Conservation (phyloP, 2,113 vertebrate genomes). For the Synodontis membranacea region DNA sequence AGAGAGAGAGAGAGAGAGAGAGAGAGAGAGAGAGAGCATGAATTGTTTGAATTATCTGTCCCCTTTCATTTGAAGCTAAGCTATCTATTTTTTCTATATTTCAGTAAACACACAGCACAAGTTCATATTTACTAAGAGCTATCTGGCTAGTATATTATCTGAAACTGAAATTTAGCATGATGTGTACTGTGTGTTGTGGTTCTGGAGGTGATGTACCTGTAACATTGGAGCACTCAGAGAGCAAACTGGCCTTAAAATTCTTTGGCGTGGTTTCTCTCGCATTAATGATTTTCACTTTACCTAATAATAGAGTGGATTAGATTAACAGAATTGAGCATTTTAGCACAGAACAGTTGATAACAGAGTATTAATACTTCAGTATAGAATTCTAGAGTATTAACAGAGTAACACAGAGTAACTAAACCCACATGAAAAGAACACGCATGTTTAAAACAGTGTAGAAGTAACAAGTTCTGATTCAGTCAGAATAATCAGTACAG, state of each 20-base stretch:
- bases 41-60: not conserved
- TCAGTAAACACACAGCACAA: not conserved
- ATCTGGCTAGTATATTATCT: not conserved
- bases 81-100: not conserved
- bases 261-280: constrained; percentile 81
- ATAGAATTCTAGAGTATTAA: not conserved
- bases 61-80: not conserved
- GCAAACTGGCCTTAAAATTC: constrained; percentile 41
- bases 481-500: not conserved
- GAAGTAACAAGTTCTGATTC: not conserved
- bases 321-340: not conserved
- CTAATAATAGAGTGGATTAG: constrained; percentile 59
- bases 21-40: no score
- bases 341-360: not conserved
- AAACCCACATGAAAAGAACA: no score
- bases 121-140: not conserved
- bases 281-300: constrained; percentile 81
- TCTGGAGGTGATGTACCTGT: constrained; percentile 50
- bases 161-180: not conserved
- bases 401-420: not conserved
- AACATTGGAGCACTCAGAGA: constrained; percentile 65
- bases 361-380: not conserved
- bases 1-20: no score
- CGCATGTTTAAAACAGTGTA: not conserved
- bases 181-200: not conserved